A percentile compares a stretch with the other conserved stretches of the same genome.
Conservation (phyloP, 2,797 vertebrate species). For the Oceanodroma leucorhoa region DNA sequence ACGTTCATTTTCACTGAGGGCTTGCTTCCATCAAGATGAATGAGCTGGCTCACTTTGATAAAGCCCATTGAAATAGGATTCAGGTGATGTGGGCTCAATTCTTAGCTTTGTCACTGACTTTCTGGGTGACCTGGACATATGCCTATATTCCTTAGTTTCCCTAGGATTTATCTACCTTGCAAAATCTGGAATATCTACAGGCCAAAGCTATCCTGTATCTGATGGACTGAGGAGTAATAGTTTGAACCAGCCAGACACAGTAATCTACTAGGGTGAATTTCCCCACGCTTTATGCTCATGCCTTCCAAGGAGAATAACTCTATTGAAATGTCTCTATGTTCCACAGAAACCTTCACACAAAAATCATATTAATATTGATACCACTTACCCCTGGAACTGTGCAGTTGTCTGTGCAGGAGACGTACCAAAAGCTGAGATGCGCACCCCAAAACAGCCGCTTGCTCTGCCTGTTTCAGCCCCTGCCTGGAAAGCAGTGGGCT, state of each 20-base stretch:
- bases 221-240: background rate
- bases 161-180: background rate
- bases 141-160: background rate
- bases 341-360: background rate
- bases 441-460: background rate
- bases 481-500: background rate
- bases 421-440: background rate
- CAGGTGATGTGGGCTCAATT: accelerated
- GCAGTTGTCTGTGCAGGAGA: background rate
- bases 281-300: accelerated
- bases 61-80: accelerated
- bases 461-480: background rate
- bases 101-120: background rate
- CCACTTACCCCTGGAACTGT: background rate
- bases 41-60: background rate
- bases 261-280: background rate
- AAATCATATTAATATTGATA: background rate
- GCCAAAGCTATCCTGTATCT: background rate
- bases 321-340: background rate
- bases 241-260: accelerated
- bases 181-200: background rate
- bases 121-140: background rate
- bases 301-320: background rate
- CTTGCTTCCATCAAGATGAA: background rate
- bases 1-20: accelerated